Evolutionary conservation across 1,140 invertebrate species (phyloP).

Genomic region (Dendroctonus ponderosae): DNA sequence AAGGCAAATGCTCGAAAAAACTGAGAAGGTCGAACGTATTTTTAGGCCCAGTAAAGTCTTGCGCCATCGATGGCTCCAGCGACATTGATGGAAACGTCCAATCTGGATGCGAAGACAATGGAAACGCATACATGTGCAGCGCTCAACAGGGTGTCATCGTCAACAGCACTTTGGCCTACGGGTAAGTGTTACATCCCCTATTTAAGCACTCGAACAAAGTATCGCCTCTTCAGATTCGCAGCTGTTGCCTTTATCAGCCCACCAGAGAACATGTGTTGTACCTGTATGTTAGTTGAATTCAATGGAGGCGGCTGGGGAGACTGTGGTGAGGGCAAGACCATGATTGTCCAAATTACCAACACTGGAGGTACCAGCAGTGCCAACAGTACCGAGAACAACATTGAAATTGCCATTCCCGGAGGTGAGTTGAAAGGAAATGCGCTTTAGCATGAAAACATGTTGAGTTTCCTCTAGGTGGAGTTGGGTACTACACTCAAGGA

Average conservation of each 20-base stretch:
- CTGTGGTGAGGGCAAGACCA: slow-evolving; percentile 17
- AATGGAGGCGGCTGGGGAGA: slow-evolving; percentile 16
- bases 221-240: slow-evolving; percentile 1
- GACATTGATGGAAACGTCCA: slow-evolving; percentile 22
- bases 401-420: slow-evolving; percentile 29
- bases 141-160: slow-evolving; percentile 19
- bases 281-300: slow-evolving; percentile 24
- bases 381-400: slow-evolving; percentile 24
- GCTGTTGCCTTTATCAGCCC: slow-evolving; percentile 24
- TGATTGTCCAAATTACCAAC: slow-evolving; percentile 29
- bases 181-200: slow-evolving; percentile 8
- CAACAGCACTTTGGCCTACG: slow-evolving; percentile 29
- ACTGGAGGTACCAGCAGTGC: slow-evolving; percentile 23
- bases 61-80: slow-evolving; percentile 17
- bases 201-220: neutral
- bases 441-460: neutral
- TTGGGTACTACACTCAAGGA: slow-evolving; percentile 24
- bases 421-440: slow-evolving; percentile 2
- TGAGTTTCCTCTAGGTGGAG: slow-evolving; percentile 19
- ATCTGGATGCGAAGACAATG: slow-evolving; percentile 22
- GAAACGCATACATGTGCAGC: slow-evolving; percentile 26
- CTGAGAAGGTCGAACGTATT: neutral
- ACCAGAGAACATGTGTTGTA: slow-evolving; percentile 31
- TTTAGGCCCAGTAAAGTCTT: slow-evolving; percentile 26
- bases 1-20: too few species aligned